Evolutionary conservation across 2,888 invertebrate species (phyloP).

Genomic region (Erebia aethiops): DNA sequence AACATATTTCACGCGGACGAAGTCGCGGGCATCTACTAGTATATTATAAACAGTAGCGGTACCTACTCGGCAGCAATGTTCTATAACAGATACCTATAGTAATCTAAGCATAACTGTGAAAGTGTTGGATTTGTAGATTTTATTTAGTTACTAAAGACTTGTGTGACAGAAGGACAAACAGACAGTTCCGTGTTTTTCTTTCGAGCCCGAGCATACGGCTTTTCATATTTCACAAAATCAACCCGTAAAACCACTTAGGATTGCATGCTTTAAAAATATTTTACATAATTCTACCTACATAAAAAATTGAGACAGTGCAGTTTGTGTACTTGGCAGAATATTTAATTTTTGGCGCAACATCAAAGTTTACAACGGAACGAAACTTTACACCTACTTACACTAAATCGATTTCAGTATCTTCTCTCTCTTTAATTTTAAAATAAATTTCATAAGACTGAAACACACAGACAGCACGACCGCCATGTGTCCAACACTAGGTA

Average conservation of each 20-base stretch:
- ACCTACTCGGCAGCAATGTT: no score
- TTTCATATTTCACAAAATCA: neutral
- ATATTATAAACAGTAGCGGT: no score
- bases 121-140: no score
- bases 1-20: no score
- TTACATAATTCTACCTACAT: neutral
- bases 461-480: no score
- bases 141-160: no score
- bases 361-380: slow-evolving; percentile 1
- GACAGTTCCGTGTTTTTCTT: no score
- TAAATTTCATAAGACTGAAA: neutral
- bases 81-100: no score
- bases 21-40: no score
- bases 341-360: slow-evolving; percentile 8
- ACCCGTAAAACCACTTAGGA: neutral
- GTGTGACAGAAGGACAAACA: no score
- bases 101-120: no score
- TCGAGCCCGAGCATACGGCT: neutral
- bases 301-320: slow-evolving; percentile 5
- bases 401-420: neutral
- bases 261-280: neutral
- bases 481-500: no score
- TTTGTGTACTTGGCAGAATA: slow-evolving; percentile 5
- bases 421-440: neutral
- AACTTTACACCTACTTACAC: slow-evolving; percentile 9